A percentile compares a stretch with the other conserved stretches of the same genome.
Evolutionary conservation across 2,888 invertebrate species (phyloP).

Genomic region (Smittia sp.): DNA sequence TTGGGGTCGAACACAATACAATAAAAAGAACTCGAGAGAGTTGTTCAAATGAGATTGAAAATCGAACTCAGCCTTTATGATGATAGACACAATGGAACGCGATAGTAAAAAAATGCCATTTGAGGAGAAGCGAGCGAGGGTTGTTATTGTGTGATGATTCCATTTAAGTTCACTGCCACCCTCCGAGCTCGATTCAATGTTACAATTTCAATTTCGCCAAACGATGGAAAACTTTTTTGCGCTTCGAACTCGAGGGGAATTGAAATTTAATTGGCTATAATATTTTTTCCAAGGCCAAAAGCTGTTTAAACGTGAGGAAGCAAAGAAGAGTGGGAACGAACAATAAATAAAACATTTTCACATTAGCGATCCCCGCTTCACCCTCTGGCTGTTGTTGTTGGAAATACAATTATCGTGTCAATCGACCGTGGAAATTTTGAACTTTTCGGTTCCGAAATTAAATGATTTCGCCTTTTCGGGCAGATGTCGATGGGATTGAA

Average conservation of each 20-base stretch:
- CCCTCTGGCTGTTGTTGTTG: background rate
- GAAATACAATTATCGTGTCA: slow-evolving; percentile 7
- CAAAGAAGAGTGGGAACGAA: background rate
- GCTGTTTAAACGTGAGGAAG: slow-evolving; percentile 18
- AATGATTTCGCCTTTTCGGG: background rate
- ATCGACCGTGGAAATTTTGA: background rate
- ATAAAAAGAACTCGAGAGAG: background rate
- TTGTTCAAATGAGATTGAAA: slow-evolving; percentile 11
- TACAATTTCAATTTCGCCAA: slow-evolving; percentile 10
- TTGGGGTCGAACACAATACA: background rate
- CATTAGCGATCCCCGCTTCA: background rate
- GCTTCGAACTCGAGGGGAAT: slow-evolving; percentile 21
- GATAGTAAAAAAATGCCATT: slow-evolving; percentile 25
- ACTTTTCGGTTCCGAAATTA: background rate
- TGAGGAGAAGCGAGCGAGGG: slow-evolving; percentile 1
- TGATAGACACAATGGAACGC: background rate
- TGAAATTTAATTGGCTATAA: slow-evolving; percentile 37
- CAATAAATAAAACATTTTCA: slow-evolving; percentile 9
- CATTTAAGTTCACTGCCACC: background rate
- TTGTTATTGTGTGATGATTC: background rate
- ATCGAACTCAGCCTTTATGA: slow-evolving; percentile 1
- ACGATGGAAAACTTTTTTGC: background rate
- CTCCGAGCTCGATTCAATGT: background rate
- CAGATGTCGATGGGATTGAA: background rate
- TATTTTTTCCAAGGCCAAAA: slow-evolving; percentile 22